These are phyloP conservation scores for Lamellibrachia luymesi DNA, from an alignment of 1,140 invertebrate species.

Conservation along the genomic window DNA sequence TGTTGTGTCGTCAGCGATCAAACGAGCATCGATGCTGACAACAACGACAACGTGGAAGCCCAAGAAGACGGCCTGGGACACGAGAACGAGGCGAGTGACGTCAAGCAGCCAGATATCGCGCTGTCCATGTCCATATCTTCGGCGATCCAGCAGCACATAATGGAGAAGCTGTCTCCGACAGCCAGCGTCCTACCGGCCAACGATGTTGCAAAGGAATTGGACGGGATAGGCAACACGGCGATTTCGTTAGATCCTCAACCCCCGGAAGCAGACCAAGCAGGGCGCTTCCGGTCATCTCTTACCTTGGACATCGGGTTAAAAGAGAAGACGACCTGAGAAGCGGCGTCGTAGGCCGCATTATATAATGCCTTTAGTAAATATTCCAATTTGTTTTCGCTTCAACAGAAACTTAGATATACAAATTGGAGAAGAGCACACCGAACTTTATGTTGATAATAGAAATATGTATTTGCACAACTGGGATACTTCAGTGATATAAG, in stretches of 20 bases:
- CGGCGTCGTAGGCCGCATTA: too few species aligned
- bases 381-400: too few species aligned
- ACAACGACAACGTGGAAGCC: background rate
- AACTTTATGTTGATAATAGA: too few species aligned
- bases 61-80: background rate
- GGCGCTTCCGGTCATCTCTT: background rate
- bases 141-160: background rate
- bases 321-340: background rate
- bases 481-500: too few species aligned
- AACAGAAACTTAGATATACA: too few species aligned
- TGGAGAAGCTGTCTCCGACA: background rate
- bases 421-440: too few species aligned
- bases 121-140: background rate
- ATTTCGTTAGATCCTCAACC: background rate
- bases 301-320: background rate
- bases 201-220: background rate
- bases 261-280: background rate
- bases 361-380: too few species aligned
- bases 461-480: too few species aligned
- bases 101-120: background rate
- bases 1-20: background rate
- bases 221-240: background rate
- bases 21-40: background rate
- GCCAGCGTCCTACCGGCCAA: background rate
- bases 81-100: background rate